Base-by-base conservation (phyloP, 1,140 invertebrate genomes). In the Cydia strobilella region DNA sequence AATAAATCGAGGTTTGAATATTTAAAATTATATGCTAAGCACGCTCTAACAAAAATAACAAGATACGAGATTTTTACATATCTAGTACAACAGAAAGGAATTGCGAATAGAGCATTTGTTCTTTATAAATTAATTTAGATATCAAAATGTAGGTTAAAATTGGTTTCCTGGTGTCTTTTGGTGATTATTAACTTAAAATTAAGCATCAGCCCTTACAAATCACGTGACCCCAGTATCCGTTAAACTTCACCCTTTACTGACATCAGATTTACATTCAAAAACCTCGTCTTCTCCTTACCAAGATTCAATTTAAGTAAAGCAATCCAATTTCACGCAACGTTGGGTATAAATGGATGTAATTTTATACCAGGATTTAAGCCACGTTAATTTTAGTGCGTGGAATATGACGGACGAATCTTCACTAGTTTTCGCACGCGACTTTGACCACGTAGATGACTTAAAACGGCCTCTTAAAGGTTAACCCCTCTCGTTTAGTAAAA, bases 221-320 rank as follows among this genome's bases (percentile, higher is more conserved):
- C 25, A 18, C 13, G n/a, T 63, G 3, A 23, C 54, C 59, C n/a
- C 4, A 45, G 15, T 51, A 51, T 51, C n/a, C 48, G n/a, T 0
- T 51, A 18, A n/a, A 59, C 1, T 23, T 59, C 27, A 66, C 63
- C 13, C 25, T 66, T 66, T 66, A 27, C 63, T 9, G 27, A 63
- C 63, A 51, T n/a, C n/a, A 15, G 23, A 35, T 69, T 35, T 69
- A 31, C 63, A 65, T 35, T 42, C 65, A n/a, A 39, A 69, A 65
- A 35, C 27, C 54, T 23, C 35, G 15, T 69, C 65, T 69, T 69
- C 65, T 69, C 65, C 65, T 69, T 69, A 69, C 65, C 31, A 69
- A 76, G 77, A 84, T 86, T 85, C 82, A 84, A 86, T 86, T 82
- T 85, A 84, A 85, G 79, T 86, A 81, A 81, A 84, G 81, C 80